Evolutionary conservation across 2,888 invertebrate genomes (phyloP), one percentile per base, ranked within the genome.

Genomic region (Drepanosiphum platanoidis): DNA sequence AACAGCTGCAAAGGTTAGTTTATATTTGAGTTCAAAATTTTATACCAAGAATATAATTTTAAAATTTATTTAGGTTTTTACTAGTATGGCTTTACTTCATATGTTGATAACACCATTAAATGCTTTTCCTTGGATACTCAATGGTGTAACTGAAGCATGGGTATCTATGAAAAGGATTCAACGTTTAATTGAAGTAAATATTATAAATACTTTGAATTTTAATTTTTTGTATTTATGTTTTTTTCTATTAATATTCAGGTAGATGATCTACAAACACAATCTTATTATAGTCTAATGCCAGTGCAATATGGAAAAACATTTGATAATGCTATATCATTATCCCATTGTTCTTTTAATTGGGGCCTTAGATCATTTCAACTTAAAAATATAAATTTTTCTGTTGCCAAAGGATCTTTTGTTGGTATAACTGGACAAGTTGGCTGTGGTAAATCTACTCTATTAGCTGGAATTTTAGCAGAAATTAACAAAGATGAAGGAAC

Each of bases 51-150:
- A 11, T 7, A 42, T 39, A 11, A 42, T 72, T 64, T 36, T 68
- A 32, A 34, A 77, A 52, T 86, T 0, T 84, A 83, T 89, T 18
- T 88, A 92, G 92, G 92, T 96, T 1, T 99, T 99, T 89, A 98
- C 99, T 0, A 95, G 95, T 87, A 94, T 99, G 87, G 97, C 99
- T 0, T 91, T 99, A 83, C 93, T 99, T 86, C 97, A 98, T 89
- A 98, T 99, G 95, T 91, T 99, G 86, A 98, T 99, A 88, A 93
- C 94, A 81, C 99, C 99, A 0, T 90, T 99, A 86, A 99, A 99
- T 90, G 96, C 98, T 0, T 97, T 99, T 90, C 99, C 99, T 0
- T 99, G 99, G 98, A 98, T 99, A 4, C 91, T 99, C 32, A 99
- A 98, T 90, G 99, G 98, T 0, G 91, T 99, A 4, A 94, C 97